Evolutionary conservation across 2,797 vertebrate species (phyloP), one percentile per base, ranked within the genome.

Genomic region (Gadopsis bispinosus): DNA sequence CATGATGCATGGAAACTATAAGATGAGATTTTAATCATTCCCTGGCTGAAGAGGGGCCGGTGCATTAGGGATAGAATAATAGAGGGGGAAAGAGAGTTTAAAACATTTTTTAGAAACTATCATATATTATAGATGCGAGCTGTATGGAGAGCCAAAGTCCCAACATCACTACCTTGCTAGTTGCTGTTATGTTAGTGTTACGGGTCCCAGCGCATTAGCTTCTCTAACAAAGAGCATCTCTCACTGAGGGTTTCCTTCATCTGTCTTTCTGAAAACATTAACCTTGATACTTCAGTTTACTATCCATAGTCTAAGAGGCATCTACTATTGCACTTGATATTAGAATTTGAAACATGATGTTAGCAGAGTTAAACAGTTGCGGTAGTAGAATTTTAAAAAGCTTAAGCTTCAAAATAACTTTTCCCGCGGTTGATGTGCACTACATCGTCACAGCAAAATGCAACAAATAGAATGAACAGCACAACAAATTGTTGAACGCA

Each of bases 1-100:
- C 61, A n/a, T 73, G 81, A 86, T 83, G 87, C 87, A 88, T 88
- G 80, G 86, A 91, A 91, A 84, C 74, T 77, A 62, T 85, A 82
- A 88, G 69, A 82, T 53, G 81, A 87, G 79, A 76, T 83, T 91
- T 87, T 84, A 88, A 90, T 91, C 78, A 83, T 77, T 61, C 72
- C 66, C 77, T 47, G 47, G 83, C 66, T 53, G 53, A 66, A 71
- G 72, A 7, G 60, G 10, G 45, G 75, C 22, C 64, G 53, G 73
- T 79, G 74, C 71, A 73, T 83, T 81, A 83, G 50, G 69, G 69
- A 83, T 31, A 29, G 26, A 12, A 26, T 26, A 26, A 26, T 26
- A 41, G n/a, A 1, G 2, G 19, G 1, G 1, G 9, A 16, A 50
- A 20, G 33, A 20, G 39, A 76, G 62, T 69, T 69, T 54, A 59